Base-by-base conservation (phyloP, 1,140 invertebrate genomes). In the Penaeus japonicus region DNA sequence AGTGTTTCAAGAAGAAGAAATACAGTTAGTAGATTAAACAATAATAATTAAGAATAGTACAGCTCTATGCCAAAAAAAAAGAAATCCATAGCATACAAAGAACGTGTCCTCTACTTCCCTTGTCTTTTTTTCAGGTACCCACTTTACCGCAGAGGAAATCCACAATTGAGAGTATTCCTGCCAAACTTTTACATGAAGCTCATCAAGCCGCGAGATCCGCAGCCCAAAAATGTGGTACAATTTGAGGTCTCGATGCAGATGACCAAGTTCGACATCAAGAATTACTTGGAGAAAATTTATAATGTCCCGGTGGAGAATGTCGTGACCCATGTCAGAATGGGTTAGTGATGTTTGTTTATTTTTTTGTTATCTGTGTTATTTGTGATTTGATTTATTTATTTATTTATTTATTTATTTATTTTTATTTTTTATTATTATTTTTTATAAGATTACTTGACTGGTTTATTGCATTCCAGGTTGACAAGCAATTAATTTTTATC, bases 131-230 rank as follows among this genome's bases (percentile, higher is more conserved):
- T 70, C 87, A 90, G 90, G 94, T 98, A 98, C 93, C 97, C 97
- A 5, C 91, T 97, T 24, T 98, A 97, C 92, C 96, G 96, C 93
- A 95, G 94, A 92, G 97, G 97, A 17, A 97, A 97, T 93, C 97
- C 97, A 32, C 97, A 99, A 92, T 92, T 97, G 54, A 93, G 97
- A 89, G 93, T 98, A 53, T 98, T 97, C 93, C 92, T 99, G 32
- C 97, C 98, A 18, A 97, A 98, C 92, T 98, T 98, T 93, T 98
- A 96, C 96, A 96, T 99, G 95, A 99, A 98, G 93, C 91, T 99
- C 5, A 94, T 98, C 2, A 94, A 94, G 79, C 95, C 96, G 4
- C 91, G 92, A 7, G 91, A 94, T 57, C 62, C 91, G 1, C 93
- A 94, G 30, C 95, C 96, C 81, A 94, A 95, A 57, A 97, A 98